A percentile compares a stretch with the other conserved stretches of the same genome.
These are phyloP conservation scores for Branchipolynoe longqiensis DNA, from an alignment of 2,888 invertebrate species.

Conservation along the genomic window DNA sequence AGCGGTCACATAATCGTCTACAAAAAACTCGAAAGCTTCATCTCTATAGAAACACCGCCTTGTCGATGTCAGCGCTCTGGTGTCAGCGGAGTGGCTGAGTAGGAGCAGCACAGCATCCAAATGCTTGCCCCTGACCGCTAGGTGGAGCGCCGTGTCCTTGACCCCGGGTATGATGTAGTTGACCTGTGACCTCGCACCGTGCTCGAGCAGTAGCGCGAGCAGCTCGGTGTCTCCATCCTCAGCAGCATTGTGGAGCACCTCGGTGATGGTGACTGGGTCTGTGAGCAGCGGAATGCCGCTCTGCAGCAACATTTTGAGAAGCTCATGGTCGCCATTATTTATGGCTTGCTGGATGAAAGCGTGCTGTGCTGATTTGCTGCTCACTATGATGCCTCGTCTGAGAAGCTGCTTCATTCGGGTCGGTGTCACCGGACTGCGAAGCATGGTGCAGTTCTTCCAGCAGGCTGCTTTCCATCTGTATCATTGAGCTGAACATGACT, in stretches of 20 bases:
- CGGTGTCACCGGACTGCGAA: background rate
- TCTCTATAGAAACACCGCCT: background rate
- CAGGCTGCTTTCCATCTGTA: background rate
- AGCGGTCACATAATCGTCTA: constrained; percentile 2
- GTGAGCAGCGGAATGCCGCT: background rate
- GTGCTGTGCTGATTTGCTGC: background rate
- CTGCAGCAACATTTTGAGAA: constrained; percentile 8
- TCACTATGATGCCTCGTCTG: background rate
- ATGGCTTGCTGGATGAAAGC: background rate
- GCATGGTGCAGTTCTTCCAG: constrained; percentile 13
- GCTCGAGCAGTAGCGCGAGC: background rate
- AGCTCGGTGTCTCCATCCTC: constrained; percentile 27
- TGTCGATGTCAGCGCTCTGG: background rate
- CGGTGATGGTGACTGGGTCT: background rate
- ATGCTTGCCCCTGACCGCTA: constrained; percentile 9
- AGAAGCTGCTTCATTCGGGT: constrained; percentile 7
- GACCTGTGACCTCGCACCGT: background rate
- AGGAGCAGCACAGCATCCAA: background rate
- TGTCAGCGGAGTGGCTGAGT: constrained; percentile 6
- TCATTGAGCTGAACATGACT: constrained; percentile 12
- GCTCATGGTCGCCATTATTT: constrained; percentile 3
- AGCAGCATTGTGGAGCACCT: constrained; percentile 12
- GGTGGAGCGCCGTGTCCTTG: constrained; percentile 51
- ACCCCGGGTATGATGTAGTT: constrained; percentile 22
- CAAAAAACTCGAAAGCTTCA: constrained; percentile 12